phyloP scores from a whole-genome alignment of 2,113 vertebrate genomes.

The Argyrosomus japonicus region DNA sequence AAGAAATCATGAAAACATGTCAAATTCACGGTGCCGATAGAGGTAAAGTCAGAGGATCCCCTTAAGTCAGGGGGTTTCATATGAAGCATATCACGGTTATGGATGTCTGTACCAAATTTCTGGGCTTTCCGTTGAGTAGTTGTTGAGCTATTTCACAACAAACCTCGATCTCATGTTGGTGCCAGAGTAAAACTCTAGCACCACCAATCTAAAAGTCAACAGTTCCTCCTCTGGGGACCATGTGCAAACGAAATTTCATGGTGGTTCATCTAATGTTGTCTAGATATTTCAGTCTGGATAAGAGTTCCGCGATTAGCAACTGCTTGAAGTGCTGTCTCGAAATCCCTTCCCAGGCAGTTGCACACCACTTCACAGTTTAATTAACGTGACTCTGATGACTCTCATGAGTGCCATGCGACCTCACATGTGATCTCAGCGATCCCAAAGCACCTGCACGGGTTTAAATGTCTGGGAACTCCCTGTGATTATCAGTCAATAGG shows the following conservation, averaged over 20 bases:
- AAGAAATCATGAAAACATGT: no score
- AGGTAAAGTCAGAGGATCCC: background rate
- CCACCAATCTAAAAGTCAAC: no score
- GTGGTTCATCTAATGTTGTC: background rate
- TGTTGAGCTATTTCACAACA: background rate
- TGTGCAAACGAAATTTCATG: background rate
- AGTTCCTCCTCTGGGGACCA: background rate
- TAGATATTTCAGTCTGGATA: background rate
- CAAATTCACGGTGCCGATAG: background rate
- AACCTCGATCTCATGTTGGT: background rate
- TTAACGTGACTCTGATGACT: constrained; percentile 56
- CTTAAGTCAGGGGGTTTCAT: background rate
- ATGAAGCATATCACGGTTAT: no score
- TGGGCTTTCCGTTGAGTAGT: background rate
- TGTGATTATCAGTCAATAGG: constrained; percentile 1
- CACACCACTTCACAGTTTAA: constrained; percentile 58
- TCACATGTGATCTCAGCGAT: constrained; percentile 30
- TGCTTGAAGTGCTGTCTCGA: constrained; percentile 19
- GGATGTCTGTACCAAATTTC: background rate
- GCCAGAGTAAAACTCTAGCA: background rate
- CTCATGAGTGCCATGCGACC: constrained; percentile 50
- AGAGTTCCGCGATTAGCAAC: constrained; percentile 24
- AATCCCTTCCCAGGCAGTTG: constrained; percentile 44
- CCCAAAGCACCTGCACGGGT: constrained; percentile 48
- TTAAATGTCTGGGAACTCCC: constrained; percentile 38